phyloP scores from a whole-genome alignment of 2,113 vertebrate genomes.

The Triplophysa rosa region DNA sequence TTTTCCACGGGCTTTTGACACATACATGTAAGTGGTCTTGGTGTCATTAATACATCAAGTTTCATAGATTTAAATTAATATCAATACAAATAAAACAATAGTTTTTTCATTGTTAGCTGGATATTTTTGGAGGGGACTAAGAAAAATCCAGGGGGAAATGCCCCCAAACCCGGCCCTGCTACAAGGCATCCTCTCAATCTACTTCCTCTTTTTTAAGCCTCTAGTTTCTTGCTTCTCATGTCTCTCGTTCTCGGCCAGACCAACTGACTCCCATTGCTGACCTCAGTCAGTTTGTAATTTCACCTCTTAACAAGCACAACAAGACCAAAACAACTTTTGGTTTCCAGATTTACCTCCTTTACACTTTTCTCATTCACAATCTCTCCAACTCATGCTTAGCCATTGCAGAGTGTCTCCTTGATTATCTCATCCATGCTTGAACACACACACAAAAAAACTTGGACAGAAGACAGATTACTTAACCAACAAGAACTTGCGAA shows the following conservation, averaged over 20 bases:
- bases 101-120: no score
- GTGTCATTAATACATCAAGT: no score
- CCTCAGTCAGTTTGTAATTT: constrained; percentile 51
- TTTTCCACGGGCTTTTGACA: no score
- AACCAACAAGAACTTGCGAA: constrained; percentile 25
- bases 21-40: no score
- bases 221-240: neutral
- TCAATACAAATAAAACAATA: no score
- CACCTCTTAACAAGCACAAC: constrained; percentile 22
- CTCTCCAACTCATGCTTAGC: constrained; percentile 7
- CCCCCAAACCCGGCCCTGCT: neutral
- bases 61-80: no score
- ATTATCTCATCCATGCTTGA: constrained; percentile 29
- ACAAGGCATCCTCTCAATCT: neutral
- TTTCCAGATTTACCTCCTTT: constrained; percentile 48
- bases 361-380: neutral
- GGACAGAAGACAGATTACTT: constrained; percentile 34
- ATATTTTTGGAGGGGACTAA: neutral
- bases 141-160: neutral
- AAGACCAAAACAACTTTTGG: constrained; percentile 50
- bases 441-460: neutral
- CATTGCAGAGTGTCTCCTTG: constrained; percentile 18
- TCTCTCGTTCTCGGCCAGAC: neutral
- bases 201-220: neutral
- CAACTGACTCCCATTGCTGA: constrained; percentile 14